Base-by-base conservation (phyloP, 2,888 invertebrate genomes). In the Agrochola lychnidis region DNA sequence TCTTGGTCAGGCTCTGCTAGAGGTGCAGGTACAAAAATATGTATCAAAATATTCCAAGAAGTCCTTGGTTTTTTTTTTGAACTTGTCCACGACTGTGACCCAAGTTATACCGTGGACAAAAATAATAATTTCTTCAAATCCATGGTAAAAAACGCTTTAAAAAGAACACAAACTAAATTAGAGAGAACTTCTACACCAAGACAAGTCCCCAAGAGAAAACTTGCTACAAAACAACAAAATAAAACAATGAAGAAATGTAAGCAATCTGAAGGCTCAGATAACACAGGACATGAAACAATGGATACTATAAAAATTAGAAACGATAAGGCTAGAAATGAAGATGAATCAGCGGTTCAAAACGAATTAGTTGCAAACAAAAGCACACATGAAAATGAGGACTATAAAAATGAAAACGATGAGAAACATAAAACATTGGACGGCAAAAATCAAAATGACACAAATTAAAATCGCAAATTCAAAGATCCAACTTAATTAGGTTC, bases 31-130 rank as follows among this genome's bases (percentile, higher is more conserved):
- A 14, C 62, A 22, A 62, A 62, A 62, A 62, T 62, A 36, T 36
- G 36, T 36, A 22, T 62, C 36, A 62, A 62, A 62, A 62, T 62
- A 62, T 62, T 62, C 22, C 36, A 62, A 62, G 62, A 62, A 22
- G 36, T 62, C 6, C 62, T 36, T 36, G 22, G 62, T 14, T 22
- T 62, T 62, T 36, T 62, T 62, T 62, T 61, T 14, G 36, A 62
- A 62, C 36, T 62, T 36, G 62, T 62, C 6, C 62, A 62, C 36
- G 62, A 62, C 62, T 62, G 36, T 62, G 62, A 62, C 22, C 22
- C 62, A 14, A 36, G 14, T 6, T 62, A 62, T 14, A 62, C 62
- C 22, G 62, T 62, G 14, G 36, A 40, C 62, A 62, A 62, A 62
- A 62, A 62, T 22, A 62, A 62, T 62, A 14, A 22, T 40, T 62